Evolutionary conservation across 2,888 invertebrate species (phyloP).

Genomic region (Cheiracanthium punctorium): DNA sequence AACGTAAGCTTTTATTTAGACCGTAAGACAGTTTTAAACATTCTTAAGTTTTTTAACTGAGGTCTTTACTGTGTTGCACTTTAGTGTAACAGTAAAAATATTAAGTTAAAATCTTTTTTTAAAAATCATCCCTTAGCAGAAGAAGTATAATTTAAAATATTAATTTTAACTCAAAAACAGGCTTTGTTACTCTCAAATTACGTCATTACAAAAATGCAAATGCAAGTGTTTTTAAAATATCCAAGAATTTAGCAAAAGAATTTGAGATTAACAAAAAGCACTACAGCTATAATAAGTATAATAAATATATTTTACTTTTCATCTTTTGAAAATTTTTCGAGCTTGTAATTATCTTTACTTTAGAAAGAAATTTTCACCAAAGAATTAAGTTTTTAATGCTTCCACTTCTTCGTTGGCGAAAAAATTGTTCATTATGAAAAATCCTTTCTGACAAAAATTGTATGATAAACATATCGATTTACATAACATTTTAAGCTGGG

Average conservation of each 20-base stretch:
- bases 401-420: background rate
- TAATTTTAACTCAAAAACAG: background rate
- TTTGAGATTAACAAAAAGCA: background rate
- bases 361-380: background rate
- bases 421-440: background rate
- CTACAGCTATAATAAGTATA: too few relatives aligned
- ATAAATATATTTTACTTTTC: too few relatives aligned
- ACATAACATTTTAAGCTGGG: background rate
- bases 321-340: background rate
- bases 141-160: background rate
- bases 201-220: background rate
- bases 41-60: too few relatives aligned
- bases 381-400: background rate
- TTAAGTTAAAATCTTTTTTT: too few relatives aligned
- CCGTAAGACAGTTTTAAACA: too few relatives aligned
- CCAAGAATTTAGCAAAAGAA: background rate
- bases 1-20: too few relatives aligned
- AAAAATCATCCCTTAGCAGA: too few relatives aligned
- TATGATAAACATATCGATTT: background rate
- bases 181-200: background rate
- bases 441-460: background rate
- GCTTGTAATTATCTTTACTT: background rate
- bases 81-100: too few relatives aligned
- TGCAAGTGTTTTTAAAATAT: background rate
- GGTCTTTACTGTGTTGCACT: too few relatives aligned